Evolutionary conservation across 2,797 vertebrate species (phyloP), one percentile per base, ranked within the genome.

Genomic region (Emys orbicularis): DNA sequence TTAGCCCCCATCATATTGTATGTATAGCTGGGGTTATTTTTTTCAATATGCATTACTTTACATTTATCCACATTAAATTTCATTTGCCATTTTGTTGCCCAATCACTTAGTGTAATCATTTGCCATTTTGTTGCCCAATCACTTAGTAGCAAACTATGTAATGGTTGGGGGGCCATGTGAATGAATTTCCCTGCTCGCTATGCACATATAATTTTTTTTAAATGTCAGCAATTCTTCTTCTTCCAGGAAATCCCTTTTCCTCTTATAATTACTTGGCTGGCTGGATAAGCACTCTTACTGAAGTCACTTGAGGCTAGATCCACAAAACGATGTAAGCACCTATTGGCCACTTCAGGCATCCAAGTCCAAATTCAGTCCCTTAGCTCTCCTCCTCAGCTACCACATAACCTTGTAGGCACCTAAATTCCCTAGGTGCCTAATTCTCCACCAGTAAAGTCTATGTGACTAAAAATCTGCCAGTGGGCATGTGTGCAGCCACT

Each of bases 201-300:
- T 57, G 54, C 16, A 77, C 83, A 86, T 12, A 88, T 41, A 61
- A 13, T 76, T 87, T 56, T 79, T 61, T 1, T 53, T 56, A 90
- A 82, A 86, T 89, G 65, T n/a, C 90, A 89, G 8, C 56, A 65
- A 87, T 19, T 56, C 31, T 27, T 23, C 59, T 84, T 89, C 76
- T 53, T 10, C 37, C 57, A 80, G 89, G 52, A 96, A 94, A 92
- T 89, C 81, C 47, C 77, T 87, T 86, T 76, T 61, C 21, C 11
- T 86, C 25, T n/a, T 79, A 72, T 50, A 92, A 76, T 54, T 68
- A 84, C 49, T 88, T 2, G 0, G 57, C 44, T 4, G 52, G 37
- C 92, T 52, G 34, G 76, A 65, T 52, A 84, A 21, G 44, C n/a
- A 2, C 57, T 15, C 49, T 56, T 90, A 88, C 37, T 50, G 21